Evolutionary conservation across 2,113 vertebrate genomes (phyloP), one percentile per base, ranked within the genome.

Genomic region (Pangasianodon gigas): DNA sequence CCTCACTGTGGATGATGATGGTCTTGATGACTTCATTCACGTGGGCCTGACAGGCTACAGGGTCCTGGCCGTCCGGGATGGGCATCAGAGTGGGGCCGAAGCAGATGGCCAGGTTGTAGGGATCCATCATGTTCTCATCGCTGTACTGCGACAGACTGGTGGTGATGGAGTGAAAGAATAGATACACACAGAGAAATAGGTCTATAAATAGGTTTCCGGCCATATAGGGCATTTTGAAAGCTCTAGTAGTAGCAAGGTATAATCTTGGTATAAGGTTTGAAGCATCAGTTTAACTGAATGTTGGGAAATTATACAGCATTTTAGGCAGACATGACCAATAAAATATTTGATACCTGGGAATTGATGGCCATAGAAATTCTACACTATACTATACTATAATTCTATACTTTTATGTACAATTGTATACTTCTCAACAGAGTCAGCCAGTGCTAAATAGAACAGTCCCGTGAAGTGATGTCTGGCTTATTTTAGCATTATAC

Each of bases 111-210:
- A 99, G 93, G 95, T 99, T 99, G 95, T 99, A 99, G 91, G 98
- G 97, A 91, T 99, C 98, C 98, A 99, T 99, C 98, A 99, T 99
- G 96, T 99, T 99, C 95, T 99, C 98, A 85, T 99, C 98, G 0
- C 98, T 99, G 94, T 99, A 99, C 95, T 99, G 98, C 0, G 98
- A 99, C 92, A 99, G 92, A 95, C 98, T 98, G 91, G 75, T 75
- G 52, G 52, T 46, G 44, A 54, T 52, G 41, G 41, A n/a, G 92
- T 16, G 60, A 46, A 37, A 60, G 37, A 46, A 82, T 26, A 52
- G 11, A 62, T 18, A 89, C 37, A 89, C 93, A 92, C 92, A 90
- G 21, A 74, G 2, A 88, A 32, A n/a, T 11, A 54, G 46, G 29
- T 77, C 88, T 83, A 83, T 83, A 58, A 83, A 83, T 83, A 58